Conservation (phyloP, 2,888 invertebrate species). For the Protula sp. region DNA sequence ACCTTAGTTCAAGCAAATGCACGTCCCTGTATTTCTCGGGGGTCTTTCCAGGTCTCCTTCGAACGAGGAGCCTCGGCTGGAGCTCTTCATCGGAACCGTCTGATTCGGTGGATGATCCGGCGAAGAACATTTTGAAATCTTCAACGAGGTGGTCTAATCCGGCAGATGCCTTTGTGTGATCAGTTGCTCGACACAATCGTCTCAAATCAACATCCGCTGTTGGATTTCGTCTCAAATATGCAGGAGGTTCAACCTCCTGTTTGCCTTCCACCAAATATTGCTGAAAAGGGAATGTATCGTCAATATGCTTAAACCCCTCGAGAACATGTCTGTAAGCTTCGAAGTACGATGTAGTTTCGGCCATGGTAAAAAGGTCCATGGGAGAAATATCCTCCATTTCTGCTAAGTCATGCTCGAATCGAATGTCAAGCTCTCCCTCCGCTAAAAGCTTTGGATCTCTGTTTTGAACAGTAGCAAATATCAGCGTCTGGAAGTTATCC, state of each 20-base stretch:
- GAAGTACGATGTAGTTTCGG: constrained; percentile 74
- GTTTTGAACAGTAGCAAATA: constrained; percentile 62
- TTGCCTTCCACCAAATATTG: constrained; percentile 63
- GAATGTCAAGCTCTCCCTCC: constrained; percentile 32
- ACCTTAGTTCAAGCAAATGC: constrained; percentile 3
- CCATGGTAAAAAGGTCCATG: constrained; percentile 58
- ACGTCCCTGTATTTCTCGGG: not conserved
- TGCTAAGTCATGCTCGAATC: constrained; percentile 24
- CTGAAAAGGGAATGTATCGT: constrained; percentile 62
- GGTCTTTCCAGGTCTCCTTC: too few relatives aligned
- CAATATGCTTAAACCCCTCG: constrained; percentile 63
- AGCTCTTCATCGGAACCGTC: too few relatives aligned
- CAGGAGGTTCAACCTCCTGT: constrained; percentile 45
- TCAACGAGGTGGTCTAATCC: not conserved
- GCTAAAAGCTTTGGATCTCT: constrained; percentile 45
- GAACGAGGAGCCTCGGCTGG: not conserved
- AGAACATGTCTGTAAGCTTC: constrained; percentile 75
- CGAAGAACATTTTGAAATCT: not conserved
- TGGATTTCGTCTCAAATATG: constrained; percentile 40
- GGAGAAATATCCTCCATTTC: constrained; percentile 7
- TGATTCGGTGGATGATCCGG: not conserved
- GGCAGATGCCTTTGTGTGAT: not conserved
- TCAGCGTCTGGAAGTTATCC: constrained; percentile 65
- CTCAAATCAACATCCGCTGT: constrained; percentile 1
- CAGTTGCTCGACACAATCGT: not conserved